Conservation (phyloP, 2,113 vertebrate genomes). For the Leucopsar rothschildi region DNA sequence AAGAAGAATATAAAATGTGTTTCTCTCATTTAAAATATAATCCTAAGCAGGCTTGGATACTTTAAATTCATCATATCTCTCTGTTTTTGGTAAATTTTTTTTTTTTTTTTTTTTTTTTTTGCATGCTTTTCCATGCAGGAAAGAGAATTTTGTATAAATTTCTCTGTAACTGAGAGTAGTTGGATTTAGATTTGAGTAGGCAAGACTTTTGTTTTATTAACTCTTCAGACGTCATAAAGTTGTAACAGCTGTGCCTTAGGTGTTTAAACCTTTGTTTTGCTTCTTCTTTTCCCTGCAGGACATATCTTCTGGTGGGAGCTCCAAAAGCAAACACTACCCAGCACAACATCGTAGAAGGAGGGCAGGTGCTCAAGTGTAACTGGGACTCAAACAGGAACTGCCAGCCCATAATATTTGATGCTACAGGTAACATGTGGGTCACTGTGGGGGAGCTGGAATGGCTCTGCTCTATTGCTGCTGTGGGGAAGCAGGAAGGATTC, state of each 20-base stretch:
- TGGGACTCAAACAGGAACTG: constrained; percentile 78
- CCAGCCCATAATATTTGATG: constrained; percentile 84
- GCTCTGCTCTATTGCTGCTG: neutral
- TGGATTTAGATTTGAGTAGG: neutral
- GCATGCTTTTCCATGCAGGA: neutral
- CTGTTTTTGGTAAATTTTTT: neutral
- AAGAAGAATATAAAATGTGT: neutral
- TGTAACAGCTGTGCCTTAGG: neutral
- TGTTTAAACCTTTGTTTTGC: neutral
- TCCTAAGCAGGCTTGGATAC: neutral
- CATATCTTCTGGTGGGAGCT: constrained; percentile 88
- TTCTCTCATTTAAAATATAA: neutral
- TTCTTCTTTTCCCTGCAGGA: constrained; percentile 66
- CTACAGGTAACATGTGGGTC: constrained; percentile 71
- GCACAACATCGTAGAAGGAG: constrained; percentile 83
- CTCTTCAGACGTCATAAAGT: neutral
- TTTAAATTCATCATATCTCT: neutral
- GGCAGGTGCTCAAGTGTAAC: constrained; percentile 89
- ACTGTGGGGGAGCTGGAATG: neutral
- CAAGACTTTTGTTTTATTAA: neutral
- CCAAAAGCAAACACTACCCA: constrained; percentile 88
- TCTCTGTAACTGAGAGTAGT: neutral
- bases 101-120: too few species aligned
- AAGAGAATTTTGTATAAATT: neutral
- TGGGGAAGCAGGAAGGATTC: neutral